A percentile compares a stretch with the other conserved stretches of the same genome.
Evolutionary conservation across 2,888 invertebrate species (phyloP).

Genomic region (Meliscaeva auricollis): DNA sequence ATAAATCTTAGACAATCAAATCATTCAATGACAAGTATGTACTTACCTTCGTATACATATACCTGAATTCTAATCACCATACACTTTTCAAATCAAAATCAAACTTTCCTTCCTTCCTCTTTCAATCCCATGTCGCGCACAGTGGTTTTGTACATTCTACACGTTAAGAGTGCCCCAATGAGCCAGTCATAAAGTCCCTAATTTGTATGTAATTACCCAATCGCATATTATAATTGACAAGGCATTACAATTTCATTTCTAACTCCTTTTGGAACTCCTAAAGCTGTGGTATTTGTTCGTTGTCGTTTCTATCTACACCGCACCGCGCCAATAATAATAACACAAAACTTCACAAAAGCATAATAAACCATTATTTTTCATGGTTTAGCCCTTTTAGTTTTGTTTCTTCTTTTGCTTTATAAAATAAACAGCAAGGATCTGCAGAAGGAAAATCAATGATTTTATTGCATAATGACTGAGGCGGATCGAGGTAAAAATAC

Average conservation of each 20-base stretch:
- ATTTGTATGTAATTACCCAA: conserved; percentile 71
- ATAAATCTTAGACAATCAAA: conserved; percentile 64
- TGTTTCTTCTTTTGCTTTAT: conserved; percentile 14
- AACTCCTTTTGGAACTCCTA: neutral
- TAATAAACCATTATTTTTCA: conserved; percentile 58
- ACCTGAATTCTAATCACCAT: neutral
- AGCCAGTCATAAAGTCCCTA: conserved; percentile 51
- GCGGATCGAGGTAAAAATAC: conserved; percentile 35
- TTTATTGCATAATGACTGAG: conserved; percentile 72
- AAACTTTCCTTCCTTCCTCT: neutral
- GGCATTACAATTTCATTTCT: conserved; percentile 58
- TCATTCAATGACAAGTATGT: neutral
- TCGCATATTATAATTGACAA: conserved; percentile 69
- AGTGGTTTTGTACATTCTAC: neutral
- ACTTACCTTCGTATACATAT: neutral
- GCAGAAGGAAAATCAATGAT: conserved; percentile 73
- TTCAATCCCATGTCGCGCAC: neutral
- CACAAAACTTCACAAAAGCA: conserved; percentile 47
- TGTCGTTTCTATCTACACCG: neutral
- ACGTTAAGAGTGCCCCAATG: neutral
- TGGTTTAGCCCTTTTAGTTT: conserved; percentile 33
- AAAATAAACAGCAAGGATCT: conserved; percentile 44
- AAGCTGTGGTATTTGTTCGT: neutral
- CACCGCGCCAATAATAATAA: conserved; percentile 29
- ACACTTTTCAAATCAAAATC: conserved; percentile 37